phyloP scores from a whole-genome alignment of 2,113 vertebrate species.

The Grallaria varia region DNA sequence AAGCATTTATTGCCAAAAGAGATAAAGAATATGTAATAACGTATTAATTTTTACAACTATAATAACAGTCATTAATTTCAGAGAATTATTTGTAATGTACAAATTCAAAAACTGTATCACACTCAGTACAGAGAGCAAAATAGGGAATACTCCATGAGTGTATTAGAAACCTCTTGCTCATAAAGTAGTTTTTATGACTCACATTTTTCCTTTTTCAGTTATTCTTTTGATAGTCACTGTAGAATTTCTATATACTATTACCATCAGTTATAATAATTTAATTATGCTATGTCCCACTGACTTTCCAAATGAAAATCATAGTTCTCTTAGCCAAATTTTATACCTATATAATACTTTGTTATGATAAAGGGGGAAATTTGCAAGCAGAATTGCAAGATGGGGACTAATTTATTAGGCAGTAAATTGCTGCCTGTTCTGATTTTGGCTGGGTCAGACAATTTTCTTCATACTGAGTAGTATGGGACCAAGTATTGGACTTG shows the following conservation, averaged over 20 bases:
- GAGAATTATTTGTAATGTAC: not conserved
- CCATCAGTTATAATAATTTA: not conserved
- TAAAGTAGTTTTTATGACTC: not conserved
- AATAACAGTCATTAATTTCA: not conserved
- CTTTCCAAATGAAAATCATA: not conserved
- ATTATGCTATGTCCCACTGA: not conserved
- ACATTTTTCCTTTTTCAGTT: not conserved
- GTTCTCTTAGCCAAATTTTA: not conserved
- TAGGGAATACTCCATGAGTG: not conserved
- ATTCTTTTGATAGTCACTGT: not conserved
- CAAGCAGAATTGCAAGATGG: not conserved
- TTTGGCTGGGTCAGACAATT: not conserved
- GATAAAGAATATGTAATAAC: not conserved
- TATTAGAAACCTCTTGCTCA: not conserved
- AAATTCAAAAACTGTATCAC: not conserved
- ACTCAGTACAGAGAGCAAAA: not conserved
- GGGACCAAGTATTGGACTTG: no score
- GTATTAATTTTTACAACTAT: not conserved
- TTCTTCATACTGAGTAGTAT: not conserved
- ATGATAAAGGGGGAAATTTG: not conserved
- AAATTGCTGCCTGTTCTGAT: not conserved
- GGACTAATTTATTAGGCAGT: not conserved
- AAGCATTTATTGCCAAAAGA: not conserved
- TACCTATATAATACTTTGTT: not conserved
- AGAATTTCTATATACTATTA: not conserved